Conservation (phyloP, 2,797 vertebrate species). For the Pempheris klunzingeri region DNA sequence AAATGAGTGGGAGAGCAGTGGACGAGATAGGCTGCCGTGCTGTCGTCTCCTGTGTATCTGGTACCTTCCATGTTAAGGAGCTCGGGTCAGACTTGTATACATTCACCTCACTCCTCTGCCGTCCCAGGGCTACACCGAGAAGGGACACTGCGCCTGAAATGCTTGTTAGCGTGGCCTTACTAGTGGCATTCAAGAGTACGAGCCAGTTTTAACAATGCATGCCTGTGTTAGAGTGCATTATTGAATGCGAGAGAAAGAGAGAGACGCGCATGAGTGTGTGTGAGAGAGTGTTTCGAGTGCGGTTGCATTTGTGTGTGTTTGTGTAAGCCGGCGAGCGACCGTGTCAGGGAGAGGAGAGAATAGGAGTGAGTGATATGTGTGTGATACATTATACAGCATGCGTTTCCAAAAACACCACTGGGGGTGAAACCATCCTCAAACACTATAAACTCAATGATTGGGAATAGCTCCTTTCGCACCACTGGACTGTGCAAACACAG, state of each 20-base stretch:
- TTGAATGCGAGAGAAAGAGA: conserved; percentile 42
- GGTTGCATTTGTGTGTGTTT: conserved; percentile 17
- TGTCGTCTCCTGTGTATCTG: conserved; percentile 26
- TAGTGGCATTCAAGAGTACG: conserved; percentile 59
- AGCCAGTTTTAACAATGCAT: conserved; percentile 64
- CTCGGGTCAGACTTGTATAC: conserved; percentile 53
- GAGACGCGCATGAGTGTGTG: not conserved
- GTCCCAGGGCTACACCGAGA: conserved; percentile 38
- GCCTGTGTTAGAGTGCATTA: conserved; percentile 59
- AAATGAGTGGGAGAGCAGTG: conserved; percentile 59
- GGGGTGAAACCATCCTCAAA: conserved; percentile 62
- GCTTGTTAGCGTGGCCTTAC: conserved; percentile 73
- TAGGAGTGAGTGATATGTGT: conserved; percentile 50
- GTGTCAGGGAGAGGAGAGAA: not conserved
- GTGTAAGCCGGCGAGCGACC: not conserved
- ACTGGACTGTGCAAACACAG: conserved; percentile 63
- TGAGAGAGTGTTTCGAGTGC: conserved; percentile 38
- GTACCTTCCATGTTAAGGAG: conserved; percentile 62
- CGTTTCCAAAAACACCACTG: conserved; percentile 56
- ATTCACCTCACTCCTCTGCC: conserved; percentile 70
- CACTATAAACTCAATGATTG: conserved; percentile 64
- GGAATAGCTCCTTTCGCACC: conserved; percentile 61
- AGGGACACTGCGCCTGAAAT: conserved; percentile 63
- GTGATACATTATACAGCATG: conserved; percentile 69
- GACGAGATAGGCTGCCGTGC: conserved; percentile 13